phyloP scores from a whole-genome alignment of 1,140 invertebrate species.

The Tetramorium alpestre region DNA sequence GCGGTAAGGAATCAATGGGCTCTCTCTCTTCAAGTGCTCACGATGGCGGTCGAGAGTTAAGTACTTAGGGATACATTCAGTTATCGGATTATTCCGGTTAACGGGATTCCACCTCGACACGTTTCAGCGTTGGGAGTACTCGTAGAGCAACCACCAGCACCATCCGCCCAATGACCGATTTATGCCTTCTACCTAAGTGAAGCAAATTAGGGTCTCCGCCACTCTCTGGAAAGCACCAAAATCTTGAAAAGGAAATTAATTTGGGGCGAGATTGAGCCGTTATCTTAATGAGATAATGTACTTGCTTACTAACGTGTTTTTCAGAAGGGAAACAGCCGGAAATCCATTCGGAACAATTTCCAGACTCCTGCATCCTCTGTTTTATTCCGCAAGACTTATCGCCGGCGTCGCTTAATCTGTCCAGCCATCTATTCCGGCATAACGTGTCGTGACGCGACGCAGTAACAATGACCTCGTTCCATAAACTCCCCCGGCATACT shows the following conservation, averaged over 20 bases:
- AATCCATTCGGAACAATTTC: not conserved
- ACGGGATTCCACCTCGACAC: constrained; percentile 18
- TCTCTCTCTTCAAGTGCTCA: not conserved
- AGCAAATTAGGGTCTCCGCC: not conserved
- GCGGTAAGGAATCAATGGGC: constrained; percentile 4
- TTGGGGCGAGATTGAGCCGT: not conserved
- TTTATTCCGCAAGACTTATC: not conserved
- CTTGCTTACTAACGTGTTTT: not conserved
- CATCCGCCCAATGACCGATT: not conserved
- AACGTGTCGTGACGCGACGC: not conserved
- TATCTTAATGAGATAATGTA: not conserved
- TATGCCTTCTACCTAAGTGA: not conserved
- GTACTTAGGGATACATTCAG: constrained; percentile 37
- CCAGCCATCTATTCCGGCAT: constrained; percentile 5
- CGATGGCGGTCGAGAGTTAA: not conserved
- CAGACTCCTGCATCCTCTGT: not conserved
- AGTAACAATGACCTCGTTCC: constrained; percentile 48
- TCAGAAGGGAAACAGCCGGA: not conserved
- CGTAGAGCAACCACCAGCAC: not conserved
- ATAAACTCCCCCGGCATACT: constrained; percentile 30
- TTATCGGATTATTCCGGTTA: constrained; percentile 31
- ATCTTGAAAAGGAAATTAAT: not conserved
- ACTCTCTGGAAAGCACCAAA: not conserved
- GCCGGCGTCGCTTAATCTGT: constrained; percentile 6
- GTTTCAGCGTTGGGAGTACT: not conserved